Evolutionary conservation across 2,888 invertebrate genomes (phyloP), one percentile per base, ranked within the genome.

Genomic region (Drosophila hamatofila): DNA sequence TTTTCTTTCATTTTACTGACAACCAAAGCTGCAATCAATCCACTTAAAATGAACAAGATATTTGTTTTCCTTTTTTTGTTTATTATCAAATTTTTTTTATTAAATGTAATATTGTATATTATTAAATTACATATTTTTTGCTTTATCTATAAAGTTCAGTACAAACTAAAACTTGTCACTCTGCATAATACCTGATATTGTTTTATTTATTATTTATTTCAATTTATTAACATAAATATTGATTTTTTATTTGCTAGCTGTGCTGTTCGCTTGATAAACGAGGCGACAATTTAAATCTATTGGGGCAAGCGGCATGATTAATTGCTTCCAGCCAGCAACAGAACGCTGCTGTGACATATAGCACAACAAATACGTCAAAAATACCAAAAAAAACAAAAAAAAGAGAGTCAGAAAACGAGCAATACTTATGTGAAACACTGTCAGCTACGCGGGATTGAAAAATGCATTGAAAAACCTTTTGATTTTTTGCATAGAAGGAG

Each of bases 261-360:
- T 44, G 21, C 25, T 48, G 35, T 67, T 33, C 70, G 55, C 55
- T 76, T 87, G 89, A 87, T 85, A 89, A 87, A 87, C 83, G 87
- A 88, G 81, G 85, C 85, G 89, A 88, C 88, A 87, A 89, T 87
- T 89, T 88, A 87, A 87, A 89, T 89, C 87, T 83, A 89, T 87
- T 82, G 87, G 89, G 83, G 80, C 84, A 64, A 73, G 67, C 59
- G 62, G 56, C 61, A 63, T 86, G 86, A 86, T 87, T 84, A 89
- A 86, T 86, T 86, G 84, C 77, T 58, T 49, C 60, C 75, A 74
- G 66, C 60, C 73, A 80, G 57, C 72, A 55, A 44, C 63, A 57
- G 70, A 66, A 55, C 75, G 59, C 46, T 51, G 62, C 56, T 55
- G 66, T 71, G 83, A 84, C 78, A 76, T 67, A 23, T 42, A 75